phyloP scores from a whole-genome alignment of 2,113 vertebrate species.

The Burhinus bistriatus region DNA sequence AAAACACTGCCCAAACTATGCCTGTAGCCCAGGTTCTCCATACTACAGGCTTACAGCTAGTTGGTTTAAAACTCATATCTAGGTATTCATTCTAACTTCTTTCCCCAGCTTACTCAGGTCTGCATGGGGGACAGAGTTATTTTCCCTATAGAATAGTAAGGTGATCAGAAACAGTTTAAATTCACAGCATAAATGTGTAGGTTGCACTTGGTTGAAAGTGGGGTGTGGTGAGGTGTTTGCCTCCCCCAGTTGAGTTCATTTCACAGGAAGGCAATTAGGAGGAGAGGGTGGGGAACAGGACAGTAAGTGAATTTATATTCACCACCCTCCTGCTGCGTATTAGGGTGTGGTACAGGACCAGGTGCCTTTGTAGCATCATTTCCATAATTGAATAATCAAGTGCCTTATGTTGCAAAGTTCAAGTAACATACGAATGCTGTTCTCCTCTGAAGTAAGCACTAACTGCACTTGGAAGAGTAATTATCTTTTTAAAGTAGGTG shows the following conservation, averaged over 20 bases:
- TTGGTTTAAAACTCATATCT: background rate
- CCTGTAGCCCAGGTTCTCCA: background rate
- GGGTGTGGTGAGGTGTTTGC: background rate
- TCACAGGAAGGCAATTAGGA: background rate
- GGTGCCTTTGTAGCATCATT: background rate
- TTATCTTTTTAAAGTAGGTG: constrained; percentile 6
- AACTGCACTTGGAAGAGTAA: background rate
- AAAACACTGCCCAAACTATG: background rate
- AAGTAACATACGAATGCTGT: background rate
- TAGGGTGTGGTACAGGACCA: background rate
- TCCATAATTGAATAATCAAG: background rate
- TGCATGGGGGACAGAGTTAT: background rate
- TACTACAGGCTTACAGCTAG: background rate
- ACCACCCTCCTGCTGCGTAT: background rate
- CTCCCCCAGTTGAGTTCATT: background rate
- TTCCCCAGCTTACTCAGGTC: background rate
- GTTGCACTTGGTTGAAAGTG: background rate
- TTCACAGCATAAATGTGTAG: background rate
- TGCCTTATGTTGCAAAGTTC: background rate
- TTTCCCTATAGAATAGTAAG: background rate
- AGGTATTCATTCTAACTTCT: background rate
- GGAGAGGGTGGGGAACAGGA: background rate
- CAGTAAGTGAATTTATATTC: background rate
- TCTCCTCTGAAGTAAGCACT: background rate
- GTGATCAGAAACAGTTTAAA: background rate